phyloP scores from a whole-genome alignment of 2,888 invertebrate species.

The Andrena marginata region DNA sequence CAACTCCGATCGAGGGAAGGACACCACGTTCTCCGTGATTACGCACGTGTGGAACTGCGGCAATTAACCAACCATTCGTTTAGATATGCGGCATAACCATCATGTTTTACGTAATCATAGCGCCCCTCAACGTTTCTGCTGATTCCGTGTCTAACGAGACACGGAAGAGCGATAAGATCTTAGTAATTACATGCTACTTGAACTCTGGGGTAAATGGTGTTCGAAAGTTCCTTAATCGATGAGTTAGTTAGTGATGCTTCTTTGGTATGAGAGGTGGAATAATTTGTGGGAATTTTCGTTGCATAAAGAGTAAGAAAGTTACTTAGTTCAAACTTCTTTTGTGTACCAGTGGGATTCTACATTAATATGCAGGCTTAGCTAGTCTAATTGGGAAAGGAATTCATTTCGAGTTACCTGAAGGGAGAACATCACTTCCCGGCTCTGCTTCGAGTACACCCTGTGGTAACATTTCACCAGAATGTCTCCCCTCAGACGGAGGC shows the following conservation, averaged over 20 bases:
- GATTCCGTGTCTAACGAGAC: slow-evolving; percentile 21
- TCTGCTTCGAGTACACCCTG: slow-evolving; percentile 86
- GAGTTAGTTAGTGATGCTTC: no score
- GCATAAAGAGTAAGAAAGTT: no score
- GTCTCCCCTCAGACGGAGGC: slow-evolving; percentile 92
- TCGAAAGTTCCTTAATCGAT: no score
- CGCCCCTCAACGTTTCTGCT: background rate
- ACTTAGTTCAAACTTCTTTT: no score
- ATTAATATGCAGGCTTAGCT: background rate
- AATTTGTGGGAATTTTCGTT: no score
- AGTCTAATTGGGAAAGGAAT: slow-evolving; percentile 14
- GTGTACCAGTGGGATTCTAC: no score
- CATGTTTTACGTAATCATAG: slow-evolving; percentile 22
- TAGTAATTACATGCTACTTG: slow-evolving; percentile 28
- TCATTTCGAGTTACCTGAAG: slow-evolving; percentile 78
- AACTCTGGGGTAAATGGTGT: background rate
- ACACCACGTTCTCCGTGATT: slow-evolving; percentile 93
- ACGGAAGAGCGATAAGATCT: slow-evolving; percentile 45
- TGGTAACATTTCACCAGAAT: slow-evolving; percentile 96
- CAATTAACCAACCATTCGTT: slow-evolving; percentile 36
- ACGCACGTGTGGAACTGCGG: slow-evolving; percentile 97
- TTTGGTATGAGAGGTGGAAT: no score
- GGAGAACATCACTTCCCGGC: slow-evolving; percentile 83
- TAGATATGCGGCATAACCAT: slow-evolving; percentile 24
- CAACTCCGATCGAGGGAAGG: slow-evolving; percentile 94